These are phyloP conservation scores for Margaritifera margaritifera DNA, from an alignment of 2,888 invertebrate species.

Conservation along the genomic window DNA sequence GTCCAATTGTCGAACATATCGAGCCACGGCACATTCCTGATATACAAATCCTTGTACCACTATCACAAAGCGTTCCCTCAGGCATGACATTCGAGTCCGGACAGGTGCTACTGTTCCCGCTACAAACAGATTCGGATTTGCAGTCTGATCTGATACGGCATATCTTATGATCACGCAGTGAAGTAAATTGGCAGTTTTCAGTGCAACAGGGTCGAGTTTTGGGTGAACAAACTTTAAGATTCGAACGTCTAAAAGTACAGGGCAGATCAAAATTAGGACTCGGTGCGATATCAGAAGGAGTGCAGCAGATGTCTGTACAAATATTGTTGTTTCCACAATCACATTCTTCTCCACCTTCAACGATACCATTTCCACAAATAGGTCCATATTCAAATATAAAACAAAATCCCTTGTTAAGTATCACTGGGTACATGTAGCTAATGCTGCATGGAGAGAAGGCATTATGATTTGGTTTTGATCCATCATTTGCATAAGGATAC, in stretches of 20 bases:
- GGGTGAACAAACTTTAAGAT: constrained; percentile 51
- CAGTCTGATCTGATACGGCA: constrained; percentile 50
- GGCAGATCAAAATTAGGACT: constrained; percentile 39
- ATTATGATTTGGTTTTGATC: constrained; percentile 54
- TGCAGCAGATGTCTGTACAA: constrained; percentile 55
- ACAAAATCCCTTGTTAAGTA: constrained; percentile 55
- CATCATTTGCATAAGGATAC: constrained; percentile 52
- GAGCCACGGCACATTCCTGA: constrained; percentile 42
- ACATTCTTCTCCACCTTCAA: constrained; percentile 59
- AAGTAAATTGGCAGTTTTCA: constrained; percentile 34
- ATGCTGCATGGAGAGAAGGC: constrained; percentile 62
- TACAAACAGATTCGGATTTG: constrained; percentile 35
- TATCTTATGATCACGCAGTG: constrained; percentile 8
- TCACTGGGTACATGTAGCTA: constrained; percentile 54
- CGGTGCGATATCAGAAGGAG: constrained; percentile 38
- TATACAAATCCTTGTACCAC: constrained; percentile 40
- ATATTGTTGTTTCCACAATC: constrained; percentile 50
- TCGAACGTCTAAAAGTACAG: constrained; percentile 46
- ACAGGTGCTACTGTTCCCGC: constrained; percentile 44
- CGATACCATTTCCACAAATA: constrained; percentile 58
- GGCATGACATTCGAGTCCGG: constrained; percentile 25
- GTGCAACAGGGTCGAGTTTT: constrained; percentile 44
- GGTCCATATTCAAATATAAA: constrained; percentile 29
- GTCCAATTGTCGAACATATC: constrained; percentile 39
- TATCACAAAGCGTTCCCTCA: constrained; percentile 43